Evolutionary conservation across 2,113 vertebrate species (phyloP).

Genomic region (Oreocharis arfaki): DNA sequence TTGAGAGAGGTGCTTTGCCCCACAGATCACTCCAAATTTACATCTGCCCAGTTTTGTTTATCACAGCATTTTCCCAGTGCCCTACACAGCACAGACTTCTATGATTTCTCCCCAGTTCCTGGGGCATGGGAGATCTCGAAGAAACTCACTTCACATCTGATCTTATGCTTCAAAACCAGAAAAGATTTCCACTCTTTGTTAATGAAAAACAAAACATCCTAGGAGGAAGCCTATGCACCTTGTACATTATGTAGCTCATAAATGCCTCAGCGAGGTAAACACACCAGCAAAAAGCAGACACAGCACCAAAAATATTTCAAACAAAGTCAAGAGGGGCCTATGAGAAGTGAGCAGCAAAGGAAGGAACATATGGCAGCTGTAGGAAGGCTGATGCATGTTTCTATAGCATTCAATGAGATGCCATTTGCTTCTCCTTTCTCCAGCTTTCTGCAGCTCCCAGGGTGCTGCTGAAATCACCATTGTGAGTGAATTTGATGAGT

Average conservation of each 20-base stretch:
- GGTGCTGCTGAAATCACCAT: neutral
- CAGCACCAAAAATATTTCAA: neutral
- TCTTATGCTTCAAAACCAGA: neutral
- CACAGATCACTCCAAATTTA: neutral
- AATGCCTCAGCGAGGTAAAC: neutral
- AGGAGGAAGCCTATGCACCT: neutral
- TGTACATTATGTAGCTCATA: neutral
- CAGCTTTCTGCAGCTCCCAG: neutral
- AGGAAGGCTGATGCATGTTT: neutral
- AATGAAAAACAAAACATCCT: neutral
- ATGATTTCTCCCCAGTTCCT: neutral
- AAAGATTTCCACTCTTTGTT: neutral
- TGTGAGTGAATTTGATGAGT: neutral
- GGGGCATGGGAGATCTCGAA: neutral
- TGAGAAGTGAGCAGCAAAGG: neutral
- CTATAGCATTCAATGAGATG: neutral
- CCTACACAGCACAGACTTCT: neutral
- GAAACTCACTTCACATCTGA: neutral
- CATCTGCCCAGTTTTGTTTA: neutral
- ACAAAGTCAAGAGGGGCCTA: neutral
- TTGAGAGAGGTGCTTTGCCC: neutral
- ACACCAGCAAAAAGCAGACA: neutral
- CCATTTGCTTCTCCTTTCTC: neutral
- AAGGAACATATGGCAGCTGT: constrained; percentile 2
- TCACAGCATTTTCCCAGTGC: neutral